Evolutionary conservation across 2,888 invertebrate genomes (phyloP).

Genomic region (Cancer borealis): DNA sequence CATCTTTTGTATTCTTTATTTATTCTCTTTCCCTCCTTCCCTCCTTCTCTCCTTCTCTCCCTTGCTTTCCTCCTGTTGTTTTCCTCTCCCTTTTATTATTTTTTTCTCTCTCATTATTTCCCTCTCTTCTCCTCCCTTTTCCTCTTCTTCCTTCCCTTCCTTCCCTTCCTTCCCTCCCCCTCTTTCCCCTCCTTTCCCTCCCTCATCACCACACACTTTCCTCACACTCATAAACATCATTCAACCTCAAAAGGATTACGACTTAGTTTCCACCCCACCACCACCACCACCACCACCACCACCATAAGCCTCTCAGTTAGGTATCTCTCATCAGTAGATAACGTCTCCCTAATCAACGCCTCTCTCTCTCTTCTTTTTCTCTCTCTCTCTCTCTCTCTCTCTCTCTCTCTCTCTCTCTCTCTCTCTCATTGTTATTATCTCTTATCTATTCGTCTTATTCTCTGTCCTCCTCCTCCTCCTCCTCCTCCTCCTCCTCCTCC

Average conservation of each 20-base stretch:
- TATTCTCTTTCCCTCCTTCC: neutral
- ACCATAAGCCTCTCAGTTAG: neutral
- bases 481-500: too few species aligned
- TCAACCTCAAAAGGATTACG: neutral
- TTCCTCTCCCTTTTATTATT: neutral
- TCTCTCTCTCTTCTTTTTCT: neutral
- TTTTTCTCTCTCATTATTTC: neutral
- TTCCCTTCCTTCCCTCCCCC: neutral
- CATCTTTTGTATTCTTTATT: neutral
- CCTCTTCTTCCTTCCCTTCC: neutral
- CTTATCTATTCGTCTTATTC: neutral
- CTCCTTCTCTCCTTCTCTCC: neutral
- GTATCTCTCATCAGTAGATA: neutral
- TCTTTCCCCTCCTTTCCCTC: neutral
- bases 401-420: too few species aligned
- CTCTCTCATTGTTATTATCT: too few species aligned
- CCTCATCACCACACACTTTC: neutral
- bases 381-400: neutral
- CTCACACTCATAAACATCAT: neutral
- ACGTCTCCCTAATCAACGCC: neutral
- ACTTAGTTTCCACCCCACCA: neutral
- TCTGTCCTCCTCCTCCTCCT: too few species aligned
- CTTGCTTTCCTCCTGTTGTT: neutral
- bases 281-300: neutral
- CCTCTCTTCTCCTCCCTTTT: neutral